A percentile compares a stretch with the other conserved stretches of the same genome.
phyloP scores from a whole-genome alignment of 2,888 invertebrate genomes.

The Callimorpha dominula region DNA sequence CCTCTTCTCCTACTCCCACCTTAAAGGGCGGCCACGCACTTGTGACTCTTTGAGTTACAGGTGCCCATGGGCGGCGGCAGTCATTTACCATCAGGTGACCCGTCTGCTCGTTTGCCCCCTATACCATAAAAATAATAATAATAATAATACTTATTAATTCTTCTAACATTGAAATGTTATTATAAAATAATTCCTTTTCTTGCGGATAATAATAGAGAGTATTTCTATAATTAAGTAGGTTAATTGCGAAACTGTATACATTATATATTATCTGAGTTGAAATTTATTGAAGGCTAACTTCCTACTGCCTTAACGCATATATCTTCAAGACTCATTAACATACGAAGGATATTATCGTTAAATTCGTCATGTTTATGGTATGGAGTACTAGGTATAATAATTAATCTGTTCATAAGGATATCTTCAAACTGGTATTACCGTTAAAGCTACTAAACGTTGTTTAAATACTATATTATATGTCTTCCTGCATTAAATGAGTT shows the following conservation, averaged over 20 bases:
- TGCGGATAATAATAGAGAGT: too few relatives aligned
- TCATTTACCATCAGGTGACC: too few relatives aligned
- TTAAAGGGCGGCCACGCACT: too few relatives aligned
- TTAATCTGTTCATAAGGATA: not conserved
- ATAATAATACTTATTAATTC: not conserved
- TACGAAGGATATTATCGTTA: not conserved
- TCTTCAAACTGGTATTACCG: not conserved
- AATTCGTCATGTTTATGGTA: not conserved
- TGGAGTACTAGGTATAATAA: not conserved
- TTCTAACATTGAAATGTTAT: not conserved
- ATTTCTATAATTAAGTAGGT: not conserved
- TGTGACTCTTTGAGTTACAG: too few relatives aligned
- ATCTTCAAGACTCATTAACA: not conserved
- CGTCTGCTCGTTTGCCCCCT: too few relatives aligned
- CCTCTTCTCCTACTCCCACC: too few relatives aligned
- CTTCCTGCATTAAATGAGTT: not conserved
- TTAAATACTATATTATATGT: not conserved
- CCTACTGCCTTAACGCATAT: too few relatives aligned
- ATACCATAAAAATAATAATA: too few relatives aligned
- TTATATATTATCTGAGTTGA: not conserved
- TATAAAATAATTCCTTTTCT: too few relatives aligned
- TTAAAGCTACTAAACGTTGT: not conserved
- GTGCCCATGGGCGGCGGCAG: too few relatives aligned
- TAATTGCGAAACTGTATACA: not conserved
- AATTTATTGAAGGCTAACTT: constrained; percentile 1